Conservation (phyloP, 2,888 invertebrate species). For the Eledona agricola region DNA sequence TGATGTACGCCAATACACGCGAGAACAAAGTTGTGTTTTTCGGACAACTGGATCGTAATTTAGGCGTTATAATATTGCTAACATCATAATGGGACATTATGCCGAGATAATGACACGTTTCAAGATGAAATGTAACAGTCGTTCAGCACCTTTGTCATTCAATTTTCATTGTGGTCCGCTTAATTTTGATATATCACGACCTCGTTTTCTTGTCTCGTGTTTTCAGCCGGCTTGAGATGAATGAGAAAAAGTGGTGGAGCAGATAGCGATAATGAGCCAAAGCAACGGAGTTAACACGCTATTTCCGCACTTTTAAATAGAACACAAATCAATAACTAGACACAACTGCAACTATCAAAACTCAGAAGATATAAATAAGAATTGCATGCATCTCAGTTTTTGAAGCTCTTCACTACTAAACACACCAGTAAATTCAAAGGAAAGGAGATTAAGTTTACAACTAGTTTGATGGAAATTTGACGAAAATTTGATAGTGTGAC, state of each 20-base stretch:
- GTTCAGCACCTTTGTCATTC: constrained; percentile 32
- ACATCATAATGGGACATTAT: constrained; percentile 30
- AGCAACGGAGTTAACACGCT: not conserved
- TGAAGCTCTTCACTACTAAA: no score
- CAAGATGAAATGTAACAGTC: constrained; percentile 28
- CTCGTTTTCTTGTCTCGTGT: not conserved
- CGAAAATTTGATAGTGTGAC: no score
- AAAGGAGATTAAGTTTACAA: no score
- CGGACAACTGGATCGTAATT: no score
- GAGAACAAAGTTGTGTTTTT: no score
- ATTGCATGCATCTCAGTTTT: no score
- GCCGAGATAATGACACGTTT: constrained; percentile 11
- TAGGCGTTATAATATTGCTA: no score
- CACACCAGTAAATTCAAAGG: no score
- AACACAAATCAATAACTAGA: not conserved
- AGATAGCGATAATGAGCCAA: constrained; percentile 3
- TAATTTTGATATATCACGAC: not conserved
- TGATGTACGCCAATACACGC: constrained; percentile 12
- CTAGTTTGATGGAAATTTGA: no score
- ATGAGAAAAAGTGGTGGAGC: not conserved
- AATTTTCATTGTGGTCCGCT: constrained; percentile 1
- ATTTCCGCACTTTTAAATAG: not conserved
- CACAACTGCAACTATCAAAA: no score
- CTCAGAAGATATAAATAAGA: no score
- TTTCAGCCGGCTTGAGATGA: constrained; percentile 4